phyloP scores from a whole-genome alignment of 2,797 vertebrate genomes.

The Anomalospiza imberbis region DNA sequence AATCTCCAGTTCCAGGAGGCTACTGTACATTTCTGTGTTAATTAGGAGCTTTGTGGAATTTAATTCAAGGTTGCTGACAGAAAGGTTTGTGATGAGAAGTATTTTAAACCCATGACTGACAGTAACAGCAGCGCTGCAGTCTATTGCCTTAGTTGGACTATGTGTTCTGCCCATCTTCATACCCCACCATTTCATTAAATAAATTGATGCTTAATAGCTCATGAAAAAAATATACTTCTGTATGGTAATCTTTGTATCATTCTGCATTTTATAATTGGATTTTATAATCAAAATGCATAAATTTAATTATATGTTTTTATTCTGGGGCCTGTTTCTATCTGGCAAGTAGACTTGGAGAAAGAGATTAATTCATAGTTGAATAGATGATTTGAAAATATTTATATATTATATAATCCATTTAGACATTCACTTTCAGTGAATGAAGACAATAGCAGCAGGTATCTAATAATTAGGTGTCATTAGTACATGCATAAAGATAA shows the following conservation, averaged over 20 bases:
- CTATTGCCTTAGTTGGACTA: slow-evolving; percentile 17
- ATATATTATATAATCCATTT: background rate
- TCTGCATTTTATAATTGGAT: slow-evolving; percentile 39
- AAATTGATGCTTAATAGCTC: slow-evolving; percentile 9
- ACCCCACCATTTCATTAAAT: slow-evolving; percentile 35
- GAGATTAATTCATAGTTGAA: background rate
- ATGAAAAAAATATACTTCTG: background rate
- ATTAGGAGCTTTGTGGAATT: slow-evolving; percentile 60
- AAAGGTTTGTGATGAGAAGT: slow-evolving; percentile 24
- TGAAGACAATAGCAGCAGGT: background rate
- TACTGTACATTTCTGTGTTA: slow-evolving; percentile 42
- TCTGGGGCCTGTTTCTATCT: background rate
- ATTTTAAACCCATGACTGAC: slow-evolving; percentile 64
- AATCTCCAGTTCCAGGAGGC: background rate
- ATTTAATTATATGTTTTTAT: background rate
- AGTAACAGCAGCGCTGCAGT: slow-evolving; percentile 48
- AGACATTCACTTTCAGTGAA: background rate
- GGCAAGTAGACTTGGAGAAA: background rate
- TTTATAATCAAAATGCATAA: background rate
- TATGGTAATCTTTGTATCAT: background rate
- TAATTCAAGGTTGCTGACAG: slow-evolving; percentile 59
- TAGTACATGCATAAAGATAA: background rate
- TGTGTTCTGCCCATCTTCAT: background rate
- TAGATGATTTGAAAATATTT: background rate
- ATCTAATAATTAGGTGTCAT: background rate